Base-by-base conservation (phyloP, 2,888 invertebrate species). In the Glyphotaelius pellucidus region DNA sequence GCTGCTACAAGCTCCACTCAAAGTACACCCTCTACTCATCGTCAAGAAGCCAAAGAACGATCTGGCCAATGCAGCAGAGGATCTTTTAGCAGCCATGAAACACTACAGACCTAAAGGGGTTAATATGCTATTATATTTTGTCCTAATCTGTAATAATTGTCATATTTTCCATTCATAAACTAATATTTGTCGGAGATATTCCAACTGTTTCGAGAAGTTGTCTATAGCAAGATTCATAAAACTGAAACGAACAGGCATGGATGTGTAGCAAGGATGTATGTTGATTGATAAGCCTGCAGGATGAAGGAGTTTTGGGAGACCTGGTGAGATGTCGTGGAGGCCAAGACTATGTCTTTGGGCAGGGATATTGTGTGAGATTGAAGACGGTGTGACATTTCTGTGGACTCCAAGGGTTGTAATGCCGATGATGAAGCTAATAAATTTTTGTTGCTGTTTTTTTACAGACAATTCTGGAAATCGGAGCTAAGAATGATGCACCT, bases 391-490 rank as follows among this genome's bases (percentile, higher is more conserved):
- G 25, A 19, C 7, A 67, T 67, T 67, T 67, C 25, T 67, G 52
- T 25, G 52, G 25, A 4, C 52, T 52, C 25, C 52, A 19, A 52
- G 19, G 3, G 15, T 52, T 47, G 47, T 47, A 47, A 15, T 32
- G 32, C 32, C 32, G 52, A 52, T 19, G 15, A 19, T 67, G 25
- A 67, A 67, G 25, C 7, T 67, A 67, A 67, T 67, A 25, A 67
- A 5, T 19, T 67, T 1, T 25, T 67, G 5, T 67, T 52, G 52
- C 14, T 90, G 35, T 42, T 85, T 83, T 91, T 93, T 95, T 96
- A 80, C 95, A 99, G 98, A 99, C 99, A 0, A 98, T 99, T 94
- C 98, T 99, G 95, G 99, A 99, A 96, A 96, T 99, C 89, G 98
- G 98, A 85, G 97, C 98, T 0, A 98, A 98, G 94, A 97, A 97